Conservation (phyloP, 2,113 vertebrate genomes). For the Chitala chitala region DNA sequence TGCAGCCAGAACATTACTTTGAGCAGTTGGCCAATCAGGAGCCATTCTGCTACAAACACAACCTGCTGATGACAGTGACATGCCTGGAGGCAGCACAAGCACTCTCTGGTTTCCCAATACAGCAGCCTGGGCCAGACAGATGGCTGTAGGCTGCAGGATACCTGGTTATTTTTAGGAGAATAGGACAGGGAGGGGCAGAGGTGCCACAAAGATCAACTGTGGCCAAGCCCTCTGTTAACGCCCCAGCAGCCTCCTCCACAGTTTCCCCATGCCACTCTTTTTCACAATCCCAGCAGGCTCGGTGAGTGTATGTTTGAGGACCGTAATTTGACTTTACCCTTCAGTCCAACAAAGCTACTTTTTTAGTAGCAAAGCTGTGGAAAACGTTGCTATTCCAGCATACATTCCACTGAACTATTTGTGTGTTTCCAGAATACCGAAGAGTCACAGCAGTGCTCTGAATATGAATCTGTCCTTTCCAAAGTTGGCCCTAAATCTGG, state of each 20-base stretch:
- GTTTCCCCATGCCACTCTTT: too few relatives aligned
- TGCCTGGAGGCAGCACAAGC: not conserved
- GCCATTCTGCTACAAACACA: conserved; percentile 17
- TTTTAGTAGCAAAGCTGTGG: not conserved
- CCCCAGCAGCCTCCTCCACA: not conserved
- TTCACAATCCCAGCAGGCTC: not conserved
- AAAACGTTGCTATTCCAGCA: not conserved
- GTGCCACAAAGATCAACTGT: not conserved
- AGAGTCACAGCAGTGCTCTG: not conserved
- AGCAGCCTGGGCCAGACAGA: not conserved
- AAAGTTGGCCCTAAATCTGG: too few relatives aligned
- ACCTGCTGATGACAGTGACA: not conserved
- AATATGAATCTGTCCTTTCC: not conserved
- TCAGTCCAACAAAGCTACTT: not conserved
- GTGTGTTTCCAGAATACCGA: not conserved
- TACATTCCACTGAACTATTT: not conserved
- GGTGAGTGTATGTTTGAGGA: not conserved
- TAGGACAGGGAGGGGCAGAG: not conserved
- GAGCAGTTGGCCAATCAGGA: conserved; percentile 26
- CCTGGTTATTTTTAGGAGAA: conserved; percentile 28
- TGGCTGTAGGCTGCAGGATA: not conserved
- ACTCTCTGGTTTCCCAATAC: not conserved
- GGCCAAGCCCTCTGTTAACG: not conserved
- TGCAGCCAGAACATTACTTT: not conserved
- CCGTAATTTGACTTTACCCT: not conserved